Base-by-base conservation (phyloP, 92 coral and sea anemone species). In the Metridium senile region DNA sequence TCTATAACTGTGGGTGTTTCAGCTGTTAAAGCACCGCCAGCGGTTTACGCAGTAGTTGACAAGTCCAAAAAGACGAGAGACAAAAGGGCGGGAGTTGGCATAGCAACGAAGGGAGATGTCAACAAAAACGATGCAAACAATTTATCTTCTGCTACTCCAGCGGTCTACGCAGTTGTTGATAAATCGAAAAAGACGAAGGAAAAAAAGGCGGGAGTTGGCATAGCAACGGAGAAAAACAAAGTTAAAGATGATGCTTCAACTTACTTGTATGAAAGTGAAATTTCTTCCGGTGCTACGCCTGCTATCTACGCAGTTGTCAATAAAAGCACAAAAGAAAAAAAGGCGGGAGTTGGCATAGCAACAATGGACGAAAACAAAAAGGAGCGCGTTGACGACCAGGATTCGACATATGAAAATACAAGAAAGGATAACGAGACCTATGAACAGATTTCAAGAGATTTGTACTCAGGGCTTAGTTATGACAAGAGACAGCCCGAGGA, bases 21-120 rank as follows among this genome's bases (percentile, higher is more conserved):
- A n/a, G n/a, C n/a, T n/a, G n/a, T 13, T 39, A 6, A 6, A 6
- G 49, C 49, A 39, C 49, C 13, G 49, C 6, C 49, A 39, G 49
- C 8, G 49, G 49, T 54, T 16, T 54, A 54, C 59, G n/a, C n/a
- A n/a, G 61, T 13, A 4, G 51, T 71, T 54, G 76, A 71, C 53
- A 71, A 71, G 43, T 71, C 76, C 64, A 71, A 49, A 31, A 71
- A 71, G 26, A 29, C 49, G 53, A 71, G n/a, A 28, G 20, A 19
- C 10, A 20, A 71, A 9, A 31, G 13, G 43, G 47, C 19, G 3
- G 23, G 23, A 54, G 61, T 9, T 9, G 1, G 29, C 2, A 11
- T n/a, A n/a, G n/a, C n/a, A n/a, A n/a, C n/a, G n/a, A n/a, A n/a
- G n/a, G n/a, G n/a, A n/a, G n/a, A n/a, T 23, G 25, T 21, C 23